Evolutionary conservation across 2,113 vertebrate species (phyloP), one percentile per base, ranked within the genome.

Genomic region (Pampusana beccarii): DNA sequence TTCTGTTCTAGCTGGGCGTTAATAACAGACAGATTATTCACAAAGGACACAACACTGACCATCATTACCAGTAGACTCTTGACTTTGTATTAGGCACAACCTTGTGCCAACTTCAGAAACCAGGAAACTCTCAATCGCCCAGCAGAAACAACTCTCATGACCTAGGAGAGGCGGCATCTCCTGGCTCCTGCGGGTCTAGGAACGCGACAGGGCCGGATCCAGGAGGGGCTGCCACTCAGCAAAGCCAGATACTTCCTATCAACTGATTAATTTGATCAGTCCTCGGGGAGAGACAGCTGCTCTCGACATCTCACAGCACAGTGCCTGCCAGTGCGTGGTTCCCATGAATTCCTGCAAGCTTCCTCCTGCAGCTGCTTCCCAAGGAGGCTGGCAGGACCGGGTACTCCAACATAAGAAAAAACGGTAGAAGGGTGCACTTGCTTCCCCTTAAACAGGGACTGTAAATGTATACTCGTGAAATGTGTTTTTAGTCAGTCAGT

Each of bases 311-410:
- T 83, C 79, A 31, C 53, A 81, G 90, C 1, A 0, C 72, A 5
- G 25, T 0, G 81, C 36, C 74, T 85, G 94, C 70, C 91, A 80
- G 54, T 33, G 50, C 53, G 42, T 0, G 0, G 34, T 86, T 95
- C 92, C 96, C 95, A 94, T 36, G 82, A 90, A 93, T 72, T 96
- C 92, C 90, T 73, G 33, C 25, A 78, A 72, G 70, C 24, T 62
- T 57, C 16, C 65, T 66, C 20, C n/a, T 34, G 75, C 96, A 96
- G 96, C 96, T 97, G 96, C 96, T 93, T 91, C 70, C 60, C 13
- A 31, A n/a, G 58, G 23, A 57, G 1, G 66, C 62, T 90, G 60
- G 72, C 0, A 3, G 53, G 69, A 65, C n/a, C 0, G 13, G 46
- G 67, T 72, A 16, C 80, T 69, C 66, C 17, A 18, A 18, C 31